Evolutionary conservation across 2,113 vertebrate species (phyloP).

Genomic region (Plestiodon gilberti): DNA sequence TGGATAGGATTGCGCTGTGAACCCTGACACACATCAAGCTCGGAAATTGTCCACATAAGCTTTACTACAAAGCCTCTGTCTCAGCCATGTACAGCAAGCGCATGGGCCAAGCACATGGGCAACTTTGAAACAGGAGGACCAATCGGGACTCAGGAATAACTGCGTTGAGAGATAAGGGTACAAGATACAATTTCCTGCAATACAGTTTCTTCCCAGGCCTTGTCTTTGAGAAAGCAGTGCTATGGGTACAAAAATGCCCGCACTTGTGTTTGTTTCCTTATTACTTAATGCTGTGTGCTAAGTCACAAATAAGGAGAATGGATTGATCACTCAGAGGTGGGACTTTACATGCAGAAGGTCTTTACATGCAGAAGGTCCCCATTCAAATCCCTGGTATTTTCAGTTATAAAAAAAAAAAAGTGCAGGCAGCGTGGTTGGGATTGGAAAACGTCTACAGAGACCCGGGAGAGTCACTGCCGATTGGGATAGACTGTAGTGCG

Average conservation of each 20-base stretch:
- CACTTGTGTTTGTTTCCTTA: too few relatives aligned
- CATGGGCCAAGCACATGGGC: neutral
- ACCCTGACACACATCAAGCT: neutral
- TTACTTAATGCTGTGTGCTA: too few relatives aligned
- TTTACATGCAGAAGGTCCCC: neutral
- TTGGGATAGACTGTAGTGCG: neutral
- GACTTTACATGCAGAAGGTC: neutral
- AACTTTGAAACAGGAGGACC: neutral
- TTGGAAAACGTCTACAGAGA: neutral
- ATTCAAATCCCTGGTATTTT: neutral
- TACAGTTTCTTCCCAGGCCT: neutral
- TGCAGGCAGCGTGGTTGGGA: neutral
- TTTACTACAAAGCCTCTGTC: neutral
- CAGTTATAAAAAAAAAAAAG: neutral
- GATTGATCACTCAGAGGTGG: neutral
- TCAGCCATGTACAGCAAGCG: neutral
- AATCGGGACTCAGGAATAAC: neutral
- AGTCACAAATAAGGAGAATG: too few relatives aligned
- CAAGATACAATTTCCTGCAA: too few relatives aligned
- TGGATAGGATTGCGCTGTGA: too few relatives aligned
- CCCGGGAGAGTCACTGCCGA: neutral
- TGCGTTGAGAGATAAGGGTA: neutral
- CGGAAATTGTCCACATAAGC: neutral
- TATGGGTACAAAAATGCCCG: neutral
- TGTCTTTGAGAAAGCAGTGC: neutral